These are phyloP conservation scores for Cassiopea xamachana DNA, from an alignment of 30 jellyfish, hydroid and myxozoan species.

Conservation along the genomic window DNA sequence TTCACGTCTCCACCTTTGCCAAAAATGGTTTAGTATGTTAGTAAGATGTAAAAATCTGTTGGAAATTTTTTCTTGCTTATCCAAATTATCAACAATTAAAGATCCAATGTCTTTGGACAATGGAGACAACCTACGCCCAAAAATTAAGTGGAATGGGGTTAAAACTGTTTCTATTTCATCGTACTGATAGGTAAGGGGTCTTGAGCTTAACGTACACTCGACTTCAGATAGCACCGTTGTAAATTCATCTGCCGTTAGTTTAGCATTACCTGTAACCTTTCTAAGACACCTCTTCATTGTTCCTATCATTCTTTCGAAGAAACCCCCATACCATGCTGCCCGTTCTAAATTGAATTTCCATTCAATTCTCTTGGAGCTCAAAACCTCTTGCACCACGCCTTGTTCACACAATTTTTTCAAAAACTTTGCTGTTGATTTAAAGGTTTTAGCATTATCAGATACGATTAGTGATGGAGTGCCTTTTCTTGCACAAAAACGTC, in stretches of 20 bases:
- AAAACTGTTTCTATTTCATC: not conserved
- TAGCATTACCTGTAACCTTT: constrained; percentile 20
- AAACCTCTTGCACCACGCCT: not conserved
- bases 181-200: constrained; percentile 27
- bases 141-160: constrained; percentile 19
- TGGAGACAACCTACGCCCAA: constrained; percentile 19
- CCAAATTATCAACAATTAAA: not conserved
- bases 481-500: constrained; percentile 28
- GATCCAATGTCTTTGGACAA: constrained; percentile 2
- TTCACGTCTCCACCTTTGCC: constrained; percentile 14
- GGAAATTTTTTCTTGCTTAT: not conserved
- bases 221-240: constrained; percentile 5
- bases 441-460: constrained; percentile 61
- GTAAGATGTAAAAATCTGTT: constrained; percentile 15
- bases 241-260: constrained; percentile 15
- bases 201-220: constrained; percentile 15
- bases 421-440: constrained; percentile 6
- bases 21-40: not conserved
- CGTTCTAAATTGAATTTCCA: constrained; percentile 32
- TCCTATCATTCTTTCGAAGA: constrained; percentile 35
- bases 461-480: constrained; percentile 32
- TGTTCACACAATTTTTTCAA: not conserved
- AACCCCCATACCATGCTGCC: constrained; percentile 10
- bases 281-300: constrained; percentile 8
- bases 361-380: not conserved